Percentiles rank a stretch among this genome's conserved stretches.
phyloP scores from a whole-genome alignment of 1,140 invertebrate genomes.

The Atopsyche davidsoni region DNA sequence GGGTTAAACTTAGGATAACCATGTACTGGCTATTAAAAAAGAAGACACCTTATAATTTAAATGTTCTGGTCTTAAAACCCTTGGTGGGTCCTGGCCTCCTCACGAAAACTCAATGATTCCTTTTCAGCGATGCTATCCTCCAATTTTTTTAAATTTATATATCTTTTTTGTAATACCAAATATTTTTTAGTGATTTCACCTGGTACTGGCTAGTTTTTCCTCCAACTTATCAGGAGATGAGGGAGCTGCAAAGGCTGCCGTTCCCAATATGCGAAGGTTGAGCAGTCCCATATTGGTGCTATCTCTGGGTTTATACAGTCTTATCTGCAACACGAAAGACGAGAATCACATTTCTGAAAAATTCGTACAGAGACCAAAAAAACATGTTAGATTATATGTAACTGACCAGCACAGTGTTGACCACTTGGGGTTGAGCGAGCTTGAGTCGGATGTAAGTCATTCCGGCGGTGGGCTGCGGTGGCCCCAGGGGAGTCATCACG shows the following conservation, averaged over 20 bases:
- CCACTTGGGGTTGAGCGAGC: constrained; percentile 74
- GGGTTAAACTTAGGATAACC: no score
- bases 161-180: no score
- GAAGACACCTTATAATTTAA: no score
- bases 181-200: constrained; percentile 12
- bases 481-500: constrained; percentile 47
- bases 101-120: no score
- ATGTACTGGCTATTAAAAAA: no score
- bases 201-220: constrained; percentile 24
- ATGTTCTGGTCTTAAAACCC: no score
- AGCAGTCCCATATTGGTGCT: constrained; percentile 82
- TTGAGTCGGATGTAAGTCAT: constrained; percentile 80
- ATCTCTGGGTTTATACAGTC: constrained; percentile 77
- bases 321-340: constrained; percentile 38
- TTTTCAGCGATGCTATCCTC: no score
- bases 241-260: constrained; percentile 52
- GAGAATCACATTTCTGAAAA: no score
- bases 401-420: constrained; percentile 48
- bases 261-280: constrained; percentile 79
- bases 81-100: no score
- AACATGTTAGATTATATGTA: no score
- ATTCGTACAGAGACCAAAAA: no score
- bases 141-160: no score
- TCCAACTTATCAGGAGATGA: constrained; percentile 21
- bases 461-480: constrained; percentile 69